These are phyloP conservation scores for Nemotelus pantherinus DNA, from an alignment of 2,888 invertebrate genomes.

Conservation along the genomic window DNA sequence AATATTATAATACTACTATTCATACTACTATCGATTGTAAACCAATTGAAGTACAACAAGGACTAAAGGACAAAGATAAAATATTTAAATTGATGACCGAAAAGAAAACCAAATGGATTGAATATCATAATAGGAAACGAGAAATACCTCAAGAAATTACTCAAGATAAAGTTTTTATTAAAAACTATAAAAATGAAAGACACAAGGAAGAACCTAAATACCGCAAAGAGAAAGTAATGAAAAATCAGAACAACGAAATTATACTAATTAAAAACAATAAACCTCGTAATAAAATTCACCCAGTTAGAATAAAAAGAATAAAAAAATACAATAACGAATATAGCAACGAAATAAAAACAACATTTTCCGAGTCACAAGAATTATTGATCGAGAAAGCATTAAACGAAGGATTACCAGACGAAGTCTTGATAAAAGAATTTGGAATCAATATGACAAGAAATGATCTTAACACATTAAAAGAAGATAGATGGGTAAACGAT, in stretches of 20 bases:
- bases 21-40: not conserved
- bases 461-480: not conserved
- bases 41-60: not conserved
- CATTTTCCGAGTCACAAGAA: not conserved
- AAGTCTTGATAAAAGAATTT: not conserved
- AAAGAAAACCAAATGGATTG: not conserved
- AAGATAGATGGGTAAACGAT: constrained; percentile 1
- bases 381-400: not conserved
- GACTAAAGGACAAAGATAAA: not conserved
- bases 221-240: not conserved
- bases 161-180: not conserved
- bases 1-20: constrained; percentile 16
- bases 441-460: not conserved
- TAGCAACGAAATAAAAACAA: too few relatives aligned
- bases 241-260: not conserved
- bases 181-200: constrained; percentile 17
- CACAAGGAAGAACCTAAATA: constrained; percentile 19
- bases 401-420: not conserved
- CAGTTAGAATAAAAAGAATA: constrained; percentile 1
- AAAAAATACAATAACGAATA: not conserved
- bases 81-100: not conserved
- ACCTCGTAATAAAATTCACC: not conserved
- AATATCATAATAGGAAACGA: not conserved
- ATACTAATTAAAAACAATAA: constrained; percentile 11
- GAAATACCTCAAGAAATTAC: not conserved